Conservation (phyloP, 1,140 invertebrate genomes). For the Drosophila sucinea region DNA sequence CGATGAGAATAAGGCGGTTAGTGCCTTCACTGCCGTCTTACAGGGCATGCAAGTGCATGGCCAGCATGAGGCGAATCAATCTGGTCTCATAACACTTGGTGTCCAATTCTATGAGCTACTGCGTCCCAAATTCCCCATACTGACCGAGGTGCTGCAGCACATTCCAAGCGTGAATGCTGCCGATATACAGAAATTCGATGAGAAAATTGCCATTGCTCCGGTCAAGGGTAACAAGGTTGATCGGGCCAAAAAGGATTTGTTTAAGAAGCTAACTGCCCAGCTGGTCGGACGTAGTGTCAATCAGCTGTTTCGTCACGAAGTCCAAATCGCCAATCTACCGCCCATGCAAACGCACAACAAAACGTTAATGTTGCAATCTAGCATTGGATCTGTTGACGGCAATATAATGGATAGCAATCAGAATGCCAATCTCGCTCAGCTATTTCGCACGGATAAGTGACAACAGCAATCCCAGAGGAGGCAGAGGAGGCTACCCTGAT, state of each 20-base stretch:
- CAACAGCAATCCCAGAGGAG: conserved; percentile 39
- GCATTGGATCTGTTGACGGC: conserved; percentile 25
- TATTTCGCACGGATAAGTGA: conserved; percentile 72
- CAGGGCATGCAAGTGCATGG: conserved; percentile 91
- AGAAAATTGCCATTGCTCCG: conserved; percentile 89
- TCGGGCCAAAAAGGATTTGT: conserved; percentile 94
- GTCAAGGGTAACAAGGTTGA: conserved; percentile 91
- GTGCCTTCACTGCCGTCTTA: conserved; percentile 89
- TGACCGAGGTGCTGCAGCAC: conserved; percentile 87
- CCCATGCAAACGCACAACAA: conserved; percentile 84
- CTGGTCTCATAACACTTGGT: conserved; percentile 74
- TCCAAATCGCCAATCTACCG: conserved; percentile 92
- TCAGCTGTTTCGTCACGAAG: conserved; percentile 93
- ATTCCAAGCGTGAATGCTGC: conserved; percentile 90
- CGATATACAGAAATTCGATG: conserved; percentile 92
- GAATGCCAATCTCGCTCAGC: conserved; percentile 61
- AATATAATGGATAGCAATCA: conserved; percentile 78
- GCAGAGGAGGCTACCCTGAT: conserved; percentile 32
- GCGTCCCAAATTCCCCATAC: conserved; percentile 88
- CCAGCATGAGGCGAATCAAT: conserved; percentile 91
- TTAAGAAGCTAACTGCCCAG: conserved; percentile 93
- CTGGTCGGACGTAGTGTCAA: conserved; percentile 91
- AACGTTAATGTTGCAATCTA: conserved; percentile 20
- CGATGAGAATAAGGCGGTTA: conserved; percentile 87
- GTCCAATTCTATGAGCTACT: conserved; percentile 91